Conservation (phyloP, 2,797 vertebrate species). For the Enteromius afrohamiltoni region DNA sequence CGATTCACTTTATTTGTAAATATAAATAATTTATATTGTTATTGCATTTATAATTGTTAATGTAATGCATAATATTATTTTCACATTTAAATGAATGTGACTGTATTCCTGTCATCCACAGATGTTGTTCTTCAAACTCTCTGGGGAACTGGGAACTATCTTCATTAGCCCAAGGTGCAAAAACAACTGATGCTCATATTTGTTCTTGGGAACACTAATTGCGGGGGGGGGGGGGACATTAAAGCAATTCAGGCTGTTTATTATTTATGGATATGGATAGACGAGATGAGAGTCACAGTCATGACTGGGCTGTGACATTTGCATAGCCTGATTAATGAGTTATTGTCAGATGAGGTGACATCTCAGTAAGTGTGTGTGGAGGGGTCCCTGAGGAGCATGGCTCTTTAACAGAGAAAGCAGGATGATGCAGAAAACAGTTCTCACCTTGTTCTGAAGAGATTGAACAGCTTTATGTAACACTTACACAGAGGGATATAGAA, state of each 20-base stretch:
- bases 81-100: background rate
- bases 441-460: background rate
- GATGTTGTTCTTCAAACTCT: constrained; percentile 27
- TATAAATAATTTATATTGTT: background rate
- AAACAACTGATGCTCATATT: constrained; percentile 34
- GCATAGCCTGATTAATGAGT: constrained; percentile 44
- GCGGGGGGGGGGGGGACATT: background rate
- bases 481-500: background rate
- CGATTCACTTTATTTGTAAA: background rate
- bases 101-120: background rate
- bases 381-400: background rate
- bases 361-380: constrained; percentile 15
- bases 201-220: constrained; percentile 17
- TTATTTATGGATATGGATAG: constrained; percentile 7
- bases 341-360: constrained; percentile 10
- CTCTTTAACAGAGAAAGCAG: constrained; percentile 24
- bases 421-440: constrained; percentile 35
- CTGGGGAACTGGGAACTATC: constrained; percentile 11
- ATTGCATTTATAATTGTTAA: background rate
- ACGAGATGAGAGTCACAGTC: constrained; percentile 24
- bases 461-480: constrained; percentile 26
- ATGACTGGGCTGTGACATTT: constrained; percentile 37
- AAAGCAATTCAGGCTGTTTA: constrained; percentile 10
- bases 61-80: background rate
- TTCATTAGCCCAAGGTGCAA: constrained; percentile 10